Evolutionary conservation across 2,113 vertebrate genomes (phyloP).

Genomic region (Aramus guarauna): DNA sequence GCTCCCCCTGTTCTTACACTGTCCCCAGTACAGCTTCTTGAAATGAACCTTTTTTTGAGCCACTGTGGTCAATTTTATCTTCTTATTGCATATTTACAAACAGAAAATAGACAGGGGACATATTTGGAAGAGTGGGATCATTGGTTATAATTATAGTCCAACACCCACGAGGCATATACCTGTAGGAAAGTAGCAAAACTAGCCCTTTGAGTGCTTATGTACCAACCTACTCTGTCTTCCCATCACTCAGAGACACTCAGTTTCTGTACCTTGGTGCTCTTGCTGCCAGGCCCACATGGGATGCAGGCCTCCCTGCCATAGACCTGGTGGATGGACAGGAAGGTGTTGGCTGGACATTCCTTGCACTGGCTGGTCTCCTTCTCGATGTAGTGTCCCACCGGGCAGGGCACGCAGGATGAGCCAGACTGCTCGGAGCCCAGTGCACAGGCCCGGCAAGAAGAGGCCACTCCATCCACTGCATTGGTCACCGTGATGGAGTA

Average conservation of each 20-base stretch:
- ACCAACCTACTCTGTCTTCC: background rate
- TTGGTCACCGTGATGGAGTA: conserved; percentile 91
- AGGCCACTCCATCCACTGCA: conserved; percentile 86
- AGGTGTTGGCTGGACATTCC: conserved; percentile 86
- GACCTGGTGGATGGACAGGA: conserved; percentile 84
- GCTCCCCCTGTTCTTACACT: background rate
- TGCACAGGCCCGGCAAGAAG: conserved; percentile 86
- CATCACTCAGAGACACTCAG: accelerated
- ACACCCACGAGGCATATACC: background rate
- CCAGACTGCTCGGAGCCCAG: conserved; percentile 79
- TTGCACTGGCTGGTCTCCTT: conserved; percentile 84
- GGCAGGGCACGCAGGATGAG: conserved; percentile 92
- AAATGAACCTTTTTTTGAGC: background rate
- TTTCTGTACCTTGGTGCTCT: conserved; percentile 80
- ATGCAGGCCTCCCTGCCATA: conserved; percentile 85
- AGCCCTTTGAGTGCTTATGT: background rate
- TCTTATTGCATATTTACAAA: background rate
- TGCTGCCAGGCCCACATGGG: conserved; percentile 88
- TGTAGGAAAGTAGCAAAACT: background rate
- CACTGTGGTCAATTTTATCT: background rate
- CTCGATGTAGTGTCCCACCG: conserved; percentile 90
- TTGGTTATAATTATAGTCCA: background rate
- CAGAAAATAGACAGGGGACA: background rate
- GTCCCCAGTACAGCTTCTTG: background rate
- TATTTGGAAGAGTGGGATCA: background rate